These are phyloP conservation scores for Micropoecilia bifurca DNA, from an alignment of 2,797 vertebrate species.

Conservation along the genomic window DNA sequence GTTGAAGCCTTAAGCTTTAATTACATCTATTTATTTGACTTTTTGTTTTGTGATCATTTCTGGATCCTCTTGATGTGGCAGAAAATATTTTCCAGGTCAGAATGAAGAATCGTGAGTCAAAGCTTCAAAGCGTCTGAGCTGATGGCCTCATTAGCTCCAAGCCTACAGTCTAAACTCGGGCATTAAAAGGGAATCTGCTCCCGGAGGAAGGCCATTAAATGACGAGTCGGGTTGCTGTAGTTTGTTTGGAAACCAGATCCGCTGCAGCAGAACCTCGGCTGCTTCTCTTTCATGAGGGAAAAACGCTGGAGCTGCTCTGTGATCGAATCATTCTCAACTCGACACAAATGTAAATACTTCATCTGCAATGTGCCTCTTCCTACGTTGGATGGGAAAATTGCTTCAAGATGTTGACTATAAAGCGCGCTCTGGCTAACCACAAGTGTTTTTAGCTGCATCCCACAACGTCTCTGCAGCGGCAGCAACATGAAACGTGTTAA, in stretches of 20 bases:
- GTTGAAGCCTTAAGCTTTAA: background rate
- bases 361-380: background rate
- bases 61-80: background rate
- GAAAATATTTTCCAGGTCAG: background rate
- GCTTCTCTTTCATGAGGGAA: constrained; percentile 3
- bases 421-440: background rate
- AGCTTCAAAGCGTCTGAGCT: background rate
- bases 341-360: constrained; percentile 7
- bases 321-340: background rate
- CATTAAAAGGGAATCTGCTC: background rate
- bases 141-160: background rate
- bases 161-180: background rate
- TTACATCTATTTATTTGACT: background rate
- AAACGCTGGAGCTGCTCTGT: background rate
- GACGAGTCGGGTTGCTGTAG: background rate
- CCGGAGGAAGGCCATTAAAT: background rate
- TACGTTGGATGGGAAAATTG: background rate
- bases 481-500: constrained; percentile 8
- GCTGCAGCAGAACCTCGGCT: background rate
- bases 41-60: background rate
- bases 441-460: background rate
- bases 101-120: background rate
- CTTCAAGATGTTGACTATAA: constrained; percentile 6
- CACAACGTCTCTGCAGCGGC: background rate
- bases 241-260: background rate